Conservation (phyloP, 2,113 vertebrate species). For the Brachypodius melanocephalos region DNA sequence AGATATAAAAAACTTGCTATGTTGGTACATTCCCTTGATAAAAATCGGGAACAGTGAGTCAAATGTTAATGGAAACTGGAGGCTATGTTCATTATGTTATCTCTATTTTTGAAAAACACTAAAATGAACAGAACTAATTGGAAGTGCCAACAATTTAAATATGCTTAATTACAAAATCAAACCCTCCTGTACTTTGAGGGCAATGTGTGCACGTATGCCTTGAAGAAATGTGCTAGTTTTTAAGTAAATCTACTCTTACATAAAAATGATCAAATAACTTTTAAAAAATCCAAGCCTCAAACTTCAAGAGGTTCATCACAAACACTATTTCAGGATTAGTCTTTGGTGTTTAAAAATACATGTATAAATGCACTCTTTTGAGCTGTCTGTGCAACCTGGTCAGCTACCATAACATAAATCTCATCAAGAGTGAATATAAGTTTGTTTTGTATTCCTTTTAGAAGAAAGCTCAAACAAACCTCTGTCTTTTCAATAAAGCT, state of each 20-base stretch:
- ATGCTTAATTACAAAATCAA: constrained; percentile 46
- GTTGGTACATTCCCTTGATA: constrained; percentile 41
- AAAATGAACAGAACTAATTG: constrained; percentile 47
- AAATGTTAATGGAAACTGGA: constrained; percentile 66
- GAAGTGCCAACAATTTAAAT: constrained; percentile 47
- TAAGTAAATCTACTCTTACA: not conserved
- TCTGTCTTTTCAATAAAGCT: not conserved
- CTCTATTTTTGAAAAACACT: constrained; percentile 50
- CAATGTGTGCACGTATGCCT: not conserved
- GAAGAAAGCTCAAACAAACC: not conserved
- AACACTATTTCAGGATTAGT: not conserved
- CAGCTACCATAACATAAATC: not conserved
- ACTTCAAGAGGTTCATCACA: not conserved
- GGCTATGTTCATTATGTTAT: constrained; percentile 46
- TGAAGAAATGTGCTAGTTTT: not conserved
- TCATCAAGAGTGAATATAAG: not conserved
- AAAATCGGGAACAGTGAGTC: constrained; percentile 46
- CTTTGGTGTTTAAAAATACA: not conserved
- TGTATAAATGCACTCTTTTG: not conserved
- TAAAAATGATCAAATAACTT: not conserved
- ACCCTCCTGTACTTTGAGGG: not conserved
- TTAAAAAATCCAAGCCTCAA: not conserved
- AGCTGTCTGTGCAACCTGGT: not conserved
- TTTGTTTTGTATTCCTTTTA: not conserved
- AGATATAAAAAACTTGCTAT: constrained; percentile 48